Conservation (phyloP, 2,888 invertebrate species). For the Lasioglossum villosulum region DNA sequence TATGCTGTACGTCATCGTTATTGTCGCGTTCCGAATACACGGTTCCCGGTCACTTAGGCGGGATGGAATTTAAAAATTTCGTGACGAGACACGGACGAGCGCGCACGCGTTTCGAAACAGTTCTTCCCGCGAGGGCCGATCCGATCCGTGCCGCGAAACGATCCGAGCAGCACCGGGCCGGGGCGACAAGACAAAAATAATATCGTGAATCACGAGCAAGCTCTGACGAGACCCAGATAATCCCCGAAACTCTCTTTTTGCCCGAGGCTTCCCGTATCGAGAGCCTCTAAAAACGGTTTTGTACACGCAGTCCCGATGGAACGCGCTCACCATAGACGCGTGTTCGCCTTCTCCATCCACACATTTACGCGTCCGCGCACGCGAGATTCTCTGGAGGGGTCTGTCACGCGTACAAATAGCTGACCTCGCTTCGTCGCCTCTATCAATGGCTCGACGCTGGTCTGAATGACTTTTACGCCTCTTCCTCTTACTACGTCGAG, state of each 20-base stretch:
- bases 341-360: constrained; percentile 46
- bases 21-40: background rate
- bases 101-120: background rate
- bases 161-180: background rate
- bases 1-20: background rate
- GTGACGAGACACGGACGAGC: constrained; percentile 7
- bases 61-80: constrained; percentile 1
- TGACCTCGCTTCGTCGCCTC: constrained; percentile 83
- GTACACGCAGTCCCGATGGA: constrained; percentile 8
- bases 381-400: constrained; percentile 80
- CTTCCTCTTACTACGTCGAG: constrained; percentile 76
- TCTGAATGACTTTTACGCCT: constrained; percentile 78
- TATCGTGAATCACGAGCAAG: constrained; percentile 47
- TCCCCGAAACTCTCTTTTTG: constrained; percentile 40
- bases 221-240: constrained; percentile 46
- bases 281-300: constrained; percentile 31
- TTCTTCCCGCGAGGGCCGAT: background rate
- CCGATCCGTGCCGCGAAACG: background rate
- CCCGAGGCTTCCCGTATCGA: constrained; percentile 23
- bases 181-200: constrained; percentile 27
- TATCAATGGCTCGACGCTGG: constrained; percentile 81
- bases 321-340: constrained; percentile 32
- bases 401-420: constrained; percentile 84
- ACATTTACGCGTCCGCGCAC: constrained; percentile 49
- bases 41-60: background rate